A percentile compares a stretch with the other conserved stretches of the same genome.
Evolutionary conservation across 2,797 vertebrate species (phyloP).

Genomic region (Sibirionetta formosa): DNA sequence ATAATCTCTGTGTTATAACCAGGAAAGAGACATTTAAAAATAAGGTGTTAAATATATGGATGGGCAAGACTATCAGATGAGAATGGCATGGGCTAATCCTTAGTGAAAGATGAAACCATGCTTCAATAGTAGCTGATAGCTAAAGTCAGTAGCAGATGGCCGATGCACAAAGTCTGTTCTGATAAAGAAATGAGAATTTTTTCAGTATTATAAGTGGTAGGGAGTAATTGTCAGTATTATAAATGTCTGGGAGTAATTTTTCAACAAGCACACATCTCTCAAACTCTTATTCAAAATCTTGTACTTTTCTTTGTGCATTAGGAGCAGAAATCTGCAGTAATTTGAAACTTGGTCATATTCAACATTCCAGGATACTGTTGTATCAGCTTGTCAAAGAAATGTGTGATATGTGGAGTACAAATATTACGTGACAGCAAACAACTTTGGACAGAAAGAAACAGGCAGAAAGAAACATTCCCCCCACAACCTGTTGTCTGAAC

Average conservation of each 20-base stretch:
- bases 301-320: background rate
- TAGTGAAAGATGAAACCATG: conserved; percentile 68
- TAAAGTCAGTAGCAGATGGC: conserved; percentile 50
- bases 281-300: background rate
- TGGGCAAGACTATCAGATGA: conserved; percentile 60
- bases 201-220: background rate
- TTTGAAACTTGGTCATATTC: background rate
- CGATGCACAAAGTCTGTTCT: background rate
- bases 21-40: conserved; percentile 61
- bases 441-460: background rate
- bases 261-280: accelerated
- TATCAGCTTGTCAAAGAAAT: background rate
- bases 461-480: background rate
- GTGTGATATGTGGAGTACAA: background rate
- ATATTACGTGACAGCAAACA: background rate
- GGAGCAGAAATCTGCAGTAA: background rate
- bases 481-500: background rate
- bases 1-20: background rate
- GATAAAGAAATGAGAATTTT: conserved; percentile 31
- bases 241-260: background rate
- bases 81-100: conserved; percentile 68
- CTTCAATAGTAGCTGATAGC: conserved; percentile 26
- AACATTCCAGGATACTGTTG: background rate
- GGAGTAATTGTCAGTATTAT: background rate
- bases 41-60: conserved; percentile 50